Conservation (phyloP, 2,888 invertebrate species). For the Blera fallax region DNA sequence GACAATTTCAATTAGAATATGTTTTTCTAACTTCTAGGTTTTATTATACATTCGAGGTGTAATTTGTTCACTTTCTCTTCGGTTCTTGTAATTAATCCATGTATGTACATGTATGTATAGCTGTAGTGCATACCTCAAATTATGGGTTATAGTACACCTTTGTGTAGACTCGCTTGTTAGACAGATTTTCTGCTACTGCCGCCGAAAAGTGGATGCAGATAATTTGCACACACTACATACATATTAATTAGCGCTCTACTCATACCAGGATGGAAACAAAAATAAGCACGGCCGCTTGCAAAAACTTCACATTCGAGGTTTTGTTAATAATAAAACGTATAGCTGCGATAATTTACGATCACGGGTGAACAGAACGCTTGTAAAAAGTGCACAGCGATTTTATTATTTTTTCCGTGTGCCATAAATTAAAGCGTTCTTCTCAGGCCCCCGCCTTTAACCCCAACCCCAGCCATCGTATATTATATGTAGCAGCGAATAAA, state of each 20-base stretch:
- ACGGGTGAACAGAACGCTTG: conserved; percentile 14
- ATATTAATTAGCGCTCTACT: conserved; percentile 40
- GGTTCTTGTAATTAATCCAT: too few relatives aligned
- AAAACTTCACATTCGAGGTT: conserved; percentile 12
- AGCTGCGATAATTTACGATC: conserved; percentile 59
- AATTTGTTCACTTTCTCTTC: too few relatives aligned
- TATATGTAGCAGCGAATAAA: conserved; percentile 26
- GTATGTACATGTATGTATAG: too few relatives aligned
- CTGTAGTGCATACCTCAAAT: too few relatives aligned
- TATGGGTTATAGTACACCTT: too few relatives aligned
- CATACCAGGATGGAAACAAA: conserved; percentile 31
- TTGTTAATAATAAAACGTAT: conserved; percentile 61
- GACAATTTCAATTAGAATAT: too few relatives aligned
- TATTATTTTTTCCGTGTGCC: conserved; percentile 64
- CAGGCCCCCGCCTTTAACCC: conserved; percentile 44
- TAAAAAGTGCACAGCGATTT: conserved; percentile 56
- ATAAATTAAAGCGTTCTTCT: conserved; percentile 58
- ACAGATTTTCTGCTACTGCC: neutral
- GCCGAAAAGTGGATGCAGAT: neutral
- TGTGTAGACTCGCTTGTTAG: neutral
- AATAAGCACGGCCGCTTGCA: conserved; percentile 9
- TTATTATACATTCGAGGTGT: too few relatives aligned
- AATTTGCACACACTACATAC: conserved; percentile 7
- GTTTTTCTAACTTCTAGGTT: too few relatives aligned
- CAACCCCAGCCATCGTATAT: conserved; percentile 23